Evolutionary conservation across 2,797 vertebrate species (phyloP).

Genomic region (Sebastolobus alascanus): DNA sequence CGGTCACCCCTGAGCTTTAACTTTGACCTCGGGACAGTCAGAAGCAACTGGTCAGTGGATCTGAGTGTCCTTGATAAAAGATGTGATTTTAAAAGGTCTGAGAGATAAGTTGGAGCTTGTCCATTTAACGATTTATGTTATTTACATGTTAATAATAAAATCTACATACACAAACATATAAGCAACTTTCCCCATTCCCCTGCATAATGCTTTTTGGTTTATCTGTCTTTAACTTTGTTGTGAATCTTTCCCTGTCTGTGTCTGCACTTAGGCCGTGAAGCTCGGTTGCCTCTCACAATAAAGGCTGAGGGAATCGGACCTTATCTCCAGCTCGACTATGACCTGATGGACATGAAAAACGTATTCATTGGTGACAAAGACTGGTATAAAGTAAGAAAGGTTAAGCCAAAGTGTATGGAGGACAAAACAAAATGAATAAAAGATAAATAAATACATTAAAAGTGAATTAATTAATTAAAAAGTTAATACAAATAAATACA

Average conservation of each 20-base stretch:
- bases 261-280: slow-evolving; percentile 83
- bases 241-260: slow-evolving; percentile 21
- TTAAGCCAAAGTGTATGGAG: background rate
- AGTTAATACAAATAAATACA: no score
- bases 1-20: no score
- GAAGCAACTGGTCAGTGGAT: no score
- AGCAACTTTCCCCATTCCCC: background rate
- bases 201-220: background rate
- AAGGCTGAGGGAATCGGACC: slow-evolving; percentile 89
- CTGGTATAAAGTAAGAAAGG: slow-evolving; percentile 87
- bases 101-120: no score
- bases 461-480: no score
- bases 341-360: slow-evolving; percentile 84
- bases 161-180: background rate
- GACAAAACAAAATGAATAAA: no score
- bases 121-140: no score
- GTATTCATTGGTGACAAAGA: slow-evolving; percentile 84
- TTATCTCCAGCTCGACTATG: slow-evolving; percentile 81
- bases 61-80: no score
- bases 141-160: no score
- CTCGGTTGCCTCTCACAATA: slow-evolving; percentile 85
- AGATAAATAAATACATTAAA: no score
- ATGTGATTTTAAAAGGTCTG: no score
- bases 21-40: no score
- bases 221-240: slow-evolving; percentile 14